A percentile compares a stretch with the other conserved stretches of the same genome.
phyloP scores from a whole-genome alignment of 2,888 invertebrate genomes.

The Leptinotarsa peninsularis region DNA sequence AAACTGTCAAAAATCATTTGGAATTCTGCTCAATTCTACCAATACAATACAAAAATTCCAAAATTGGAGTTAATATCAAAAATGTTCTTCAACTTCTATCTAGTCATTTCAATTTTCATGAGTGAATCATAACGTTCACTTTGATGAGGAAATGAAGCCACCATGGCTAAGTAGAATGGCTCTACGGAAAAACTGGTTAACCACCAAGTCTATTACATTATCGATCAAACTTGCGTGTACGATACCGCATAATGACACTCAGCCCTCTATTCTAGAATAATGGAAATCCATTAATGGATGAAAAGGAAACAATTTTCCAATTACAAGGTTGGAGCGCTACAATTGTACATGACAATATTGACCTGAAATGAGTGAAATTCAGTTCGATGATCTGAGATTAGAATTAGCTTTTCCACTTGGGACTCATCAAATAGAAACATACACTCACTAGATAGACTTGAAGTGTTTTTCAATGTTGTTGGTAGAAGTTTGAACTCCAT shows the following conservation, averaged over 20 bases:
- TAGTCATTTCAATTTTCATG: no score
- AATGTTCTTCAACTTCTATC: no score
- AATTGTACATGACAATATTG: slow-evolving; percentile 1
- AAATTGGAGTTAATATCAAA: no score
- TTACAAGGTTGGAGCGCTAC: background rate
- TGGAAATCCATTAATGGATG: background rate
- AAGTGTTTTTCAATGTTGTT: no score
- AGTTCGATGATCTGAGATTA: background rate
- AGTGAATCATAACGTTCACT: background rate
- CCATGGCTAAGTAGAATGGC: background rate
- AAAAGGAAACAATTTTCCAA: slow-evolving; percentile 14
- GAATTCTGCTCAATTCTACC: no score
- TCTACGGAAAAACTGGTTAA: background rate
- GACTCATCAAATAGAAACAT: no score
- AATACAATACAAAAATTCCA: no score
- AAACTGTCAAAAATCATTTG: no score
- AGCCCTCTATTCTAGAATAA: background rate
- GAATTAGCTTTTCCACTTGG: no score
- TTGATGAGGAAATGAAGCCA: background rate
- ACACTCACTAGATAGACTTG: no score
- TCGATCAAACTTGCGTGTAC: slow-evolving; percentile 8
- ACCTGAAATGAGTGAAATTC: background rate
- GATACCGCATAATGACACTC: background rate
- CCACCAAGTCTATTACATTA: background rate
- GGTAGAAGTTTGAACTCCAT: no score